phyloP scores from a whole-genome alignment of 2,113 vertebrate genomes.

The mouse (Mus musculus) region GRCm39 chr16:29483501-29484000 shows the following conservation, averaged over 20 bases:
- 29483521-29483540: too few species aligned
- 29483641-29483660: neutral
- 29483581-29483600: too few species aligned
- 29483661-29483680: neutral
- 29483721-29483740: neutral
- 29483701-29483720: neutral
- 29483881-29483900: neutral
- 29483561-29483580: too few species aligned
- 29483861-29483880: neutral
- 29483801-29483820: neutral
- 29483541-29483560: too few species aligned
- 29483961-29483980: neutral
- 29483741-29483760: neutral
- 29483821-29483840: neutral
- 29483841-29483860: neutral
- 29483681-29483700: conserved; percentile 7
- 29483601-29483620: neutral
- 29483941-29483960: conserved; percentile 32
- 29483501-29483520: too few species aligned
- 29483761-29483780: neutral
- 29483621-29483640: neutral
- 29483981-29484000: neutral
- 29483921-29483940: neutral
- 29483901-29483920: neutral
- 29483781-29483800: neutral